Conservation (phyloP, 2,888 invertebrate genomes). For the Drosophila mimetica region DNA sequence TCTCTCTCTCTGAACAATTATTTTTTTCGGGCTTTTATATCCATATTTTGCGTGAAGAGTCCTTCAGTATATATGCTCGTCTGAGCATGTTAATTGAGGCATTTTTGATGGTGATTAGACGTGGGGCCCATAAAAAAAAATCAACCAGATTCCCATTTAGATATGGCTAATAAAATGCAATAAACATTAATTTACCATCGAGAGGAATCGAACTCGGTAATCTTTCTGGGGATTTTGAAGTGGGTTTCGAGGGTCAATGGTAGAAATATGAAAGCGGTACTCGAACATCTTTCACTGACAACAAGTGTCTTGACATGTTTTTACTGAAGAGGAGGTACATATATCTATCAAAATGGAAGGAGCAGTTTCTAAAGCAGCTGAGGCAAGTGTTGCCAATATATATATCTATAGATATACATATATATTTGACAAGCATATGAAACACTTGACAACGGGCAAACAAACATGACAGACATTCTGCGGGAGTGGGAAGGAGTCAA, state of each 20-base stretch:
- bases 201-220: constrained; percentile 7
- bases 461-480: constrained; percentile 65
- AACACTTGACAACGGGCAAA: constrained; percentile 63
- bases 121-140: constrained; percentile 31
- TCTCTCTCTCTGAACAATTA: constrained; percentile 57
- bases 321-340: constrained; percentile 1
- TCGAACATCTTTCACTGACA: constrained; percentile 38
- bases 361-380: constrained; percentile 26
- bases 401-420: constrained; percentile 35
- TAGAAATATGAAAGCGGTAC: constrained; percentile 22
- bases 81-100: constrained; percentile 70
- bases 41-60: constrained; percentile 24
- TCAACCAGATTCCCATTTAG: constrained; percentile 28
- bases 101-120: constrained; percentile 58
- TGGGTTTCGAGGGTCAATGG: constrained; percentile 16
- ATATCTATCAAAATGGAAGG: constrained; percentile 3
- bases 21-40: constrained; percentile 32
- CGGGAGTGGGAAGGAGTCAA: constrained; percentile 12
- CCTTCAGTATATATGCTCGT: constrained; percentile 49
- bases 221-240: constrained; percentile 13
- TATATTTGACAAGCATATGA: constrained; percentile 54
- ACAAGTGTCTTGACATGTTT: constrained; percentile 38
- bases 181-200: constrained; percentile 44
- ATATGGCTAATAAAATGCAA: constrained; percentile 54
- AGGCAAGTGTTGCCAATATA: constrained; percentile 56